Evolutionary conservation across 2,113 vertebrate species (phyloP), one percentile per base, ranked within the genome.

Genomic region (Protobothrops flavoviridis): DNA sequence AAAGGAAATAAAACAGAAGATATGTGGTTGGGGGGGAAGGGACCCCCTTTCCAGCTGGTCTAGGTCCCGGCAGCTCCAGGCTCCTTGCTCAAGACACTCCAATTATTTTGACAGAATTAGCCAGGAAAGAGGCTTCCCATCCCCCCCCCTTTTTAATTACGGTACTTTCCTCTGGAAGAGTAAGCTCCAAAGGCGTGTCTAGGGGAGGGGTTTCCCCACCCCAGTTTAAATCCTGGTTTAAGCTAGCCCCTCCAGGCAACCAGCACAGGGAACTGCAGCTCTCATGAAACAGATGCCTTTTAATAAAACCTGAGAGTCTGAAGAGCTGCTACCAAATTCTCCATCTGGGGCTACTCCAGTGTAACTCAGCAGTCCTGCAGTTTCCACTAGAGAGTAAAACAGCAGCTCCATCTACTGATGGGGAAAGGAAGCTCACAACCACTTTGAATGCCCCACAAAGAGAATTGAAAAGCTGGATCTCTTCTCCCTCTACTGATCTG

Each of bases 1-100:
- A 43, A 81, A 81, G 17, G 33, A 39, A 39, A 81, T 39, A 3
- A 39, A 21, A 43, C 0, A 43, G 33, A 39, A 81, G n/a, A 17
- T n/a, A 5, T 5, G 3, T 4, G 5, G 64, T 0, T 24, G 64
- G 3, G 3, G 26, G 61, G 24, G 3, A 26, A 61, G 26, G 1
- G 1, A n/a, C n/a, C n/a, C n/a, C 59, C 10, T 64, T 74, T 74
- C n/a, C n/a, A 33, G 29, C 12, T 13, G 61, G 4, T 33, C 26
- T 29, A 1, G 33, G 33, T 81, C 17, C 33, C 69, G 8, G 33
- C 17, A 21, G 74, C 33, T 1, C 33, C 74, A 43, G 33, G 74
- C 17, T 43, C 33, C 21, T 81, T 39, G 17, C 15, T 39, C n/a
- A 33, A 74, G 69, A 33, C 5, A 13, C 69, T 6, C 33, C 74